These are phyloP conservation scores for Sceloporus undulatus DNA, from an alignment of 2,113 vertebrate species.

Conservation along the genomic window DNA sequence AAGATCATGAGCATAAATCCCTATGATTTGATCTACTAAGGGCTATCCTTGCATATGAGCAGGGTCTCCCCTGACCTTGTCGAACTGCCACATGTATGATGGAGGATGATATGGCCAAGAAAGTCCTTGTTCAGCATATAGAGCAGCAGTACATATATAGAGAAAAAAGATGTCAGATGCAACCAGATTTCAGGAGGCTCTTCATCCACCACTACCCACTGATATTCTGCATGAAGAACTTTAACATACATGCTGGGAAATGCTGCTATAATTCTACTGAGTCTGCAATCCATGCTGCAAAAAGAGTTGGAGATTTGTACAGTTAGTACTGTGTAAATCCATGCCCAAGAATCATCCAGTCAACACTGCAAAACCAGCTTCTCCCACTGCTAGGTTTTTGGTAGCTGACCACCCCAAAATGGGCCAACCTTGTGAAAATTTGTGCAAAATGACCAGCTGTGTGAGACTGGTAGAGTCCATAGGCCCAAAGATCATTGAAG, in stretches of 20 bases:
- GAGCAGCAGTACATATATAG: too few species aligned
- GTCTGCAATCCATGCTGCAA: background rate
- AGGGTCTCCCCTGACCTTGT: background rate
- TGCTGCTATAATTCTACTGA: background rate
- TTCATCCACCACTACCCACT: background rate
- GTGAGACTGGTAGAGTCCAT: background rate
- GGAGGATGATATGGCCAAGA: background rate
- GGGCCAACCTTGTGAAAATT: background rate
- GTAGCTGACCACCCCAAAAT: background rate
- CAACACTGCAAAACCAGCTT: background rate
- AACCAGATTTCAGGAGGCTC: background rate
- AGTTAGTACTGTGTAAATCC: background rate
- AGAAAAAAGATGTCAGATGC: background rate
- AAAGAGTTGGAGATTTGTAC: background rate
- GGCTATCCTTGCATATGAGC: background rate
- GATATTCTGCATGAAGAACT: background rate
- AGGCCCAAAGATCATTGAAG: background rate
- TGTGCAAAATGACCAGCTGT: background rate
- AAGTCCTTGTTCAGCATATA: background rate
- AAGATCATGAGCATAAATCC: conserved; percentile 7
- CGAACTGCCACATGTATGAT: background rate
- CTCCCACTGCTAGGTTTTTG: background rate
- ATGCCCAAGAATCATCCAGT: background rate
- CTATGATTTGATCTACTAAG: background rate
- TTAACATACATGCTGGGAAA: background rate